A percentile compares a stretch with the other conserved stretches of the same genome.
These are phyloP conservation scores for Lethenteron reissneri DNA, from an alignment of 2,113 vertebrate genomes.

Conservation along the genomic window DNA sequence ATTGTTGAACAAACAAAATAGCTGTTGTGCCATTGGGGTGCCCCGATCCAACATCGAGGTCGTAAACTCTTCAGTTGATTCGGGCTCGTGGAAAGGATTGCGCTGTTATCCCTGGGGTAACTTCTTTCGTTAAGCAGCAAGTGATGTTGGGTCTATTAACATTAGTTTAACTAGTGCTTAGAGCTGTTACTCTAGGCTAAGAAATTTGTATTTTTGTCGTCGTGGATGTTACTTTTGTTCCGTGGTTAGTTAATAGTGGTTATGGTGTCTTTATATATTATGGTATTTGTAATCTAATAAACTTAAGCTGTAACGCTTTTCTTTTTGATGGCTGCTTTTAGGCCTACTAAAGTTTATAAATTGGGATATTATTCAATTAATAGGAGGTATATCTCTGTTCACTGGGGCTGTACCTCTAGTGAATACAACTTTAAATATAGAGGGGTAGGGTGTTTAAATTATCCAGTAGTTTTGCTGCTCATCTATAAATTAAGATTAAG, in stretches of 20 bases:
- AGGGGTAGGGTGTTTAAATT: not conserved
- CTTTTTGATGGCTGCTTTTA: conserved; percentile 17
- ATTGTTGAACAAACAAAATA: conserved; percentile 22
- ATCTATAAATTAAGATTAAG: not conserved
- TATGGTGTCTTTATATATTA: conserved; percentile 4
- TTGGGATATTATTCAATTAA: conserved; percentile 13
- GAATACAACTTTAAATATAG: conserved; percentile 13
- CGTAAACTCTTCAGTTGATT: conserved; percentile 20
- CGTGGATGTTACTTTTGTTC: not conserved
- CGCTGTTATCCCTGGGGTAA: conserved; percentile 22
- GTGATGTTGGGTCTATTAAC: conserved; percentile 10
- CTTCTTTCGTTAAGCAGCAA: conserved; percentile 16
- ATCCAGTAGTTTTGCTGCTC: not conserved
- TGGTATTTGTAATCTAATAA: not conserved
- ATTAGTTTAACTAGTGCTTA: conserved; percentile 13
- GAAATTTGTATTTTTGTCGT: not conserved
- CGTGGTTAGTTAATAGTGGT: not conserved
- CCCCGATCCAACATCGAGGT: conserved; percentile 23
- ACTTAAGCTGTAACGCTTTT: conserved; percentile 18
- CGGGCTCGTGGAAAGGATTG: conserved; percentile 17
- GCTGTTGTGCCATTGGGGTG: conserved; percentile 19
- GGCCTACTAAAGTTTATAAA: conserved; percentile 12
- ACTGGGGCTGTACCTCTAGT: conserved; percentile 17
- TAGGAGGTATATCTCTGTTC: conserved; percentile 15
- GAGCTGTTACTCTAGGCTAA: conserved; percentile 10